These are phyloP conservation scores for Phalacrocorax carbo DNA, from an alignment of 2,113 vertebrate species.

Conservation along the genomic window DNA sequence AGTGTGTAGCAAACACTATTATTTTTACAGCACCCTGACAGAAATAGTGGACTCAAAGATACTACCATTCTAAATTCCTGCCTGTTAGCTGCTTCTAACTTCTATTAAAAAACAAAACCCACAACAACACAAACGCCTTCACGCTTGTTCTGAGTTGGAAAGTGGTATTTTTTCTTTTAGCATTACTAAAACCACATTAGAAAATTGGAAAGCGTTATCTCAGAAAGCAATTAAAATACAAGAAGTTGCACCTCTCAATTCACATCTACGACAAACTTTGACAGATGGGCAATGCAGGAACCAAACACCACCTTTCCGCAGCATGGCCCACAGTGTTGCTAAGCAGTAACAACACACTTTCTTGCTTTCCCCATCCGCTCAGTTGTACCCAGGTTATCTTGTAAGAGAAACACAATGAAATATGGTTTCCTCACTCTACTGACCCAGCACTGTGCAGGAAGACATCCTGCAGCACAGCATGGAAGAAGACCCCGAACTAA, in stretches of 20 bases:
- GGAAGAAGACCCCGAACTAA: background rate
- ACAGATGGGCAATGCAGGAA: constrained; percentile 2
- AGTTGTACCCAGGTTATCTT: background rate
- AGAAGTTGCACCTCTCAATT: background rate
- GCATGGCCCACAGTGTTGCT: background rate
- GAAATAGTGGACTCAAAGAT: background rate
- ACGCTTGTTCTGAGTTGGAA: background rate
- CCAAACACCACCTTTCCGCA: background rate
- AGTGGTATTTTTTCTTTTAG: background rate
- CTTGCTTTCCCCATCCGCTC: background rate
- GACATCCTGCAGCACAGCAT: background rate
- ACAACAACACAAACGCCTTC: background rate
- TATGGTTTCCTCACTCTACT: background rate
- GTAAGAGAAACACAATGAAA: constrained; percentile 6
- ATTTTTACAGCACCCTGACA: background rate
- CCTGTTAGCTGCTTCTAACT: background rate
- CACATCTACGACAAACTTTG: background rate
- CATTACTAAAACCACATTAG: background rate
- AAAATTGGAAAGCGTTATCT: background rate
- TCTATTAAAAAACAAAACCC: background rate
- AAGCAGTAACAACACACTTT: constrained; percentile 17
- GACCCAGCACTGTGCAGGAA: background rate
- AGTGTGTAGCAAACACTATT: background rate
- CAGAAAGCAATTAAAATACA: background rate
- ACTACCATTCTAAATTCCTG: background rate